Base-by-base conservation (phyloP, 2,888 invertebrate species). In the Lymantria dispar region DNA sequence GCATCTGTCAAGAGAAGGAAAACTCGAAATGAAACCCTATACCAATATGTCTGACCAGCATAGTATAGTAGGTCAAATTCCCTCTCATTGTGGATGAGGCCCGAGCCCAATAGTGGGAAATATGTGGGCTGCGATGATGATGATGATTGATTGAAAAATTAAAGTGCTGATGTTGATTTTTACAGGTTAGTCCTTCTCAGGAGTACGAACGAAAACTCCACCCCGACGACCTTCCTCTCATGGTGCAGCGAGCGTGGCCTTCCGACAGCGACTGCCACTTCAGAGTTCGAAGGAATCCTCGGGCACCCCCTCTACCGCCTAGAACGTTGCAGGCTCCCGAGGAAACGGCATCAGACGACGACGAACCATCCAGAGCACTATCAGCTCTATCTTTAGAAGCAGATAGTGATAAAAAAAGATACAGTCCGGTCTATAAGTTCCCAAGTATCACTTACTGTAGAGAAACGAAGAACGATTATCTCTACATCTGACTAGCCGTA, bases 121-220 rank as follows among this genome's bases (percentile, higher is more conserved):
- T n/a, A n/a, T n/a, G n/a, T n/a, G n/a, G n/a, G n/a, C n/a, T n/a
- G n/a, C n/a, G n/a, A n/a, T n/a, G n/a, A n/a, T n/a, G n/a, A n/a
- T n/a, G n/a, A n/a, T n/a, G n/a, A n/a, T n/a, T n/a, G n/a, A n/a
- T n/a, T n/a, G n/a, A n/a, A n/a, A n/a, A 22, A 22, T 22, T 22
- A 22, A 22, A 22, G 5, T 22, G 5, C 22, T 22, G 2, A 22
- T 22, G 22, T 22, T 22, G 2, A 2, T 22, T 22, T 22, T 80
- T 84, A 8, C 80, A 94, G 94, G 94, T 94, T 29, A 94, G 94
- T 70, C 94, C 95, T 58, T 95, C 95, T 8, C 96, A 96, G 81
- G 96, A 97, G 81, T 96, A 96, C 85, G 97, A 97, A 83, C 93
- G 97, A 52, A 97, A 97, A 86, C 86, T 97, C 37, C 97, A 97